Evolutionary conservation across 2,888 invertebrate genomes (phyloP).

Genomic region (Xylocampa areola): DNA sequence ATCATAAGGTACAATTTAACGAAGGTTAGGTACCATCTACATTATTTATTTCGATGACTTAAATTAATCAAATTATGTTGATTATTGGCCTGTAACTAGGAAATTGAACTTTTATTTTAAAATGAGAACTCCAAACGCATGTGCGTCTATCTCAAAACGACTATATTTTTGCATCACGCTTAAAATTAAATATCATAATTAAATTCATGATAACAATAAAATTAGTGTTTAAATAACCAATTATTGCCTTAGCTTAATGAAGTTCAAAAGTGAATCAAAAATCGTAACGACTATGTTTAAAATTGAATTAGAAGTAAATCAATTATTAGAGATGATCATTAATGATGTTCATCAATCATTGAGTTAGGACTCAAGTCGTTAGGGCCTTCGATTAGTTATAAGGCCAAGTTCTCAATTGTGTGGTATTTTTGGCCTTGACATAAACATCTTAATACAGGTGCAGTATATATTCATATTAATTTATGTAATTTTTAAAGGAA

Average conservation of each 20-base stretch:
- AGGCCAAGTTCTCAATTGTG: constrained; percentile 48
- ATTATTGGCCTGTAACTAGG: too few relatives aligned
- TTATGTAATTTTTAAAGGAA: constrained; percentile 13
- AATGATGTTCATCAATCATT: constrained; percentile 65
- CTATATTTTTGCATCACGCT: too few relatives aligned
- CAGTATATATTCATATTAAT: constrained; percentile 31
- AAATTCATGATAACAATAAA: too few relatives aligned
- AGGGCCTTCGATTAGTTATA: constrained; percentile 46
- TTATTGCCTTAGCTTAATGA: constrained; percentile 12
- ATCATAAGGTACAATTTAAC: too few relatives aligned
- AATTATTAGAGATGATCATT: constrained; percentile 65
- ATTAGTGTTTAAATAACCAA: too few relatives aligned
- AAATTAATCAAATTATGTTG: too few relatives aligned
- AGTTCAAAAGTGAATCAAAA: constrained; percentile 35
- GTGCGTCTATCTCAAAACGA: too few relatives aligned
- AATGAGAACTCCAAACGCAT: too few relatives aligned
- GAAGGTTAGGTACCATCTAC: too few relatives aligned
- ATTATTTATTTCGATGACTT: too few relatives aligned
- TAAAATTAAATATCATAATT: too few relatives aligned
- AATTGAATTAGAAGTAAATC: constrained; percentile 66
- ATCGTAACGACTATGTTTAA: constrained; percentile 33
- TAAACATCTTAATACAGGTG: constrained; percentile 39
- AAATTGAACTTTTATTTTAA: too few relatives aligned
- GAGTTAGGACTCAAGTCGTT: constrained; percentile 60
- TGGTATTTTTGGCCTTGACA: constrained; percentile 42